Evolutionary conservation across 2,113 vertebrate genomes (phyloP).

Genomic region (Myrmophylax atrothorax): DNA sequence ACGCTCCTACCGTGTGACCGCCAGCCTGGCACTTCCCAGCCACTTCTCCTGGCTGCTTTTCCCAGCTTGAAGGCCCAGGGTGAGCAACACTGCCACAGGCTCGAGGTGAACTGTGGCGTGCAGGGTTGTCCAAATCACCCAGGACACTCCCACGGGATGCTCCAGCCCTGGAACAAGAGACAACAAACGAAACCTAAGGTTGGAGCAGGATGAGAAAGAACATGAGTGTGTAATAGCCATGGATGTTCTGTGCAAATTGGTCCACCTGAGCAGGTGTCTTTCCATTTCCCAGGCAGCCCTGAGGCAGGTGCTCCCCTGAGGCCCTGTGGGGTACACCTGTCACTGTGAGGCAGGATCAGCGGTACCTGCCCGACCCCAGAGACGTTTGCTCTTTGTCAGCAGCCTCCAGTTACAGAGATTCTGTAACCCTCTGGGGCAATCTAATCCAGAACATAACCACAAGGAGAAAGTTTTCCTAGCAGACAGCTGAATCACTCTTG

Average conservation of each 20-base stretch:
- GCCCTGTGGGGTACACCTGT: background rate
- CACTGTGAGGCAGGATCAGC: background rate
- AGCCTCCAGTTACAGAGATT: background rate
- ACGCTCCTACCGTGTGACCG: rapidly evolving
- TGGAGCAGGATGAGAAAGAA: background rate
- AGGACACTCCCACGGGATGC: rapidly evolving
- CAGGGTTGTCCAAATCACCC: background rate
- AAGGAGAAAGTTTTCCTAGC: background rate
- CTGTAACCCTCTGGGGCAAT: background rate
- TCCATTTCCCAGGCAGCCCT: background rate
- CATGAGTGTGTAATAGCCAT: background rate
- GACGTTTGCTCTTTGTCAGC: background rate
- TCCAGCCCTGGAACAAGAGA: background rate
- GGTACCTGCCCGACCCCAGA: background rate
- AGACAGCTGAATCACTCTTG: background rate
- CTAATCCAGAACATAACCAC: background rate
- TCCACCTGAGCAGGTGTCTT: background rate
- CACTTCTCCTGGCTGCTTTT: background rate
- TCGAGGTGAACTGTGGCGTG: rapidly evolving
- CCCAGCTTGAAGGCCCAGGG: background rate
- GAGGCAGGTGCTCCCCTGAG: background rate
- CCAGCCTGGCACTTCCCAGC: background rate
- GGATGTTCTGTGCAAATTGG: background rate
- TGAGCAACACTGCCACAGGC: background rate
- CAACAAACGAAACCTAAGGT: rapidly evolving